Base-by-base conservation (phyloP, 1,140 invertebrate species). In the Papilio polyxenes region DNA sequence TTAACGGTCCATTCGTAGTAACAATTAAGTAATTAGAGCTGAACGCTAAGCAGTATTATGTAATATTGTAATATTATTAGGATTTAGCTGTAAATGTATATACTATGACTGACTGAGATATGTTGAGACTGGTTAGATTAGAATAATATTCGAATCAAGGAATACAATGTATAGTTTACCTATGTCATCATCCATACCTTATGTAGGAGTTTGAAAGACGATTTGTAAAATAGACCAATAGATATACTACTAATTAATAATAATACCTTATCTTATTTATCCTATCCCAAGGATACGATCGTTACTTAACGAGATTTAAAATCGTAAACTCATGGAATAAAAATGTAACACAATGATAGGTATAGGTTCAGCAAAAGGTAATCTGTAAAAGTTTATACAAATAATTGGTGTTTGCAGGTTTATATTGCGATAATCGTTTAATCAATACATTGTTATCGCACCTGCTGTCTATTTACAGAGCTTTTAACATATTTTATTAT, bases 401-500 rank as follows among this genome's bases (percentile, higher is more conserved):
- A 31, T 5, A 31, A 65, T 65, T 23, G 37, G 37, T 2, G 3
- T 10, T 65, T 10, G 31, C 23, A 40, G 65, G 13, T 72, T 72
- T 37, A 40, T 17, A 37, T 37, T 72, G 6, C 65, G 65, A 72
- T 72, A 37, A 72, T 40, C 65, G 13, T 72, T 37, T 72, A 72
- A 5, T 31, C 65, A 40, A 40, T 17, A 72, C 65, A 37, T 17
- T 37, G 65, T 72, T 37, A 79, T 79, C 20, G 13, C 72, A 80
- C 81, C 81, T 84, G 82, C 82, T 82, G 81, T 85, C 82, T 83
- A 85, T 87, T 86, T 85, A 86, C 85, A 69, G 75, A 78, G 83
- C 82, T 85, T 31, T 82, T 82, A 88, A 88, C 84, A 83, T 86
- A 87, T 91, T 88, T 88, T 90, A 91, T 90, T 88, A 92, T 90